Conservation (phyloP, 2,888 invertebrate genomes). For the Microctonus brassicae region DNA sequence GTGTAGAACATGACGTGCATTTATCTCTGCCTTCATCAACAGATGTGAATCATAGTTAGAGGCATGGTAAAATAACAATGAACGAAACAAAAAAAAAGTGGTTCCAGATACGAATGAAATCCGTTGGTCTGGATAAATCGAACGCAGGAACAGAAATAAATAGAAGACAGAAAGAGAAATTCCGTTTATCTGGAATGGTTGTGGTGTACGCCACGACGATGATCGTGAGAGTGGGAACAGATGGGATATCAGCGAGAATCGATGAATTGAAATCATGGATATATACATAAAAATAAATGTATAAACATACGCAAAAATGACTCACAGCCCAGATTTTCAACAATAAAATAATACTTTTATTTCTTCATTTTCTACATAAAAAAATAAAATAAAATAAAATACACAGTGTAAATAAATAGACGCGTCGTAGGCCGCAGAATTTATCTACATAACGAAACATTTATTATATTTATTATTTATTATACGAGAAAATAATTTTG, state of each 20-base stretch:
- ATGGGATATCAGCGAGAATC: constrained; percentile 15
- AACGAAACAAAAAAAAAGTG: not conserved
- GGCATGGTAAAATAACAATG: not conserved
- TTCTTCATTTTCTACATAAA: not conserved
- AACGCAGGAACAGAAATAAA: not conserved
- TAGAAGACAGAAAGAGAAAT: constrained; percentile 9
- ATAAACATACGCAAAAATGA: not conserved
- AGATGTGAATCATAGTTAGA: not conserved
- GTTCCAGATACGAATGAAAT: not conserved
- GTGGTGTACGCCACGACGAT: not conserved
- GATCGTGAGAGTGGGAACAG: constrained; percentile 21
- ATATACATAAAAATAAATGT: not conserved
- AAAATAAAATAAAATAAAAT: not conserved
- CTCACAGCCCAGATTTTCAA: not conserved
- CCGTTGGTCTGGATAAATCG: not conserved
- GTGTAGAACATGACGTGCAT: not conserved
- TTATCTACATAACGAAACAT: too few relatives aligned
- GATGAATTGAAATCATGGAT: not conserved
- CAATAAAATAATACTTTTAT: not conserved
- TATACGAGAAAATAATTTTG: too few relatives aligned
- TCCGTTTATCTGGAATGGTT: not conserved
- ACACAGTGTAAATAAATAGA: not conserved
- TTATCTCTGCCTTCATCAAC: not conserved
- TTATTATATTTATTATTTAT: too few relatives aligned
- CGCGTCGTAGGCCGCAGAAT: too few relatives aligned